Conservation (phyloP, 2,888 invertebrate species). For the Hydroisotoma schaefferi region DNA sequence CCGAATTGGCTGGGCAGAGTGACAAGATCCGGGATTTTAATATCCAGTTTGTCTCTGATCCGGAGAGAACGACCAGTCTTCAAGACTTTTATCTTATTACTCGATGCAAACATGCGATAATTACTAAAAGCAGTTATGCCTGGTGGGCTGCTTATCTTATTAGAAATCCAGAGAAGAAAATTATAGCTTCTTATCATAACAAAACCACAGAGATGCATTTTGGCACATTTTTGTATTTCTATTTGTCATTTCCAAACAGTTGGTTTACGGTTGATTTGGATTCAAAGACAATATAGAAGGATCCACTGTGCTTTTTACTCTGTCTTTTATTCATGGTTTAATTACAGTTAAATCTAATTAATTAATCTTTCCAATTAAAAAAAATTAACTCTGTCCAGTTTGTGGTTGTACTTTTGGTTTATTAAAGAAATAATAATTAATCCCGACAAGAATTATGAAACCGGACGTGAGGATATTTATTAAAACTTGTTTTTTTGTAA, state of each 20-base stretch:
- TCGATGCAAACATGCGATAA: constrained; percentile 20
- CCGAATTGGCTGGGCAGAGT: constrained; percentile 10
- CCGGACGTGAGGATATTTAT: too few relatives aligned
- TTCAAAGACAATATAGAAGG: too few relatives aligned
- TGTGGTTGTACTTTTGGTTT: too few relatives aligned
- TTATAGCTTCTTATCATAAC: constrained; percentile 18
- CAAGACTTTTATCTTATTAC: constrained; percentile 31
- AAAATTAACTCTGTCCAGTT: too few relatives aligned
- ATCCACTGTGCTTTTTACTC: too few relatives aligned
- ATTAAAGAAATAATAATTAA: too few relatives aligned
- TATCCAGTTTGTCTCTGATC: not conserved
- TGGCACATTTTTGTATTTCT: not conserved
- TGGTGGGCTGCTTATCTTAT: constrained; percentile 35
- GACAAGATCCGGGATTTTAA: not conserved
- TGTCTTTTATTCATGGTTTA: too few relatives aligned
- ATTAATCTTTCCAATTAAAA: too few relatives aligned
- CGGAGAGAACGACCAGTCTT: constrained; percentile 2
- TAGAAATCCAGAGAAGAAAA: constrained; percentile 15
- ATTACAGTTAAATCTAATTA: too few relatives aligned
- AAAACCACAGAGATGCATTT: not conserved
- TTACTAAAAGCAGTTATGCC: constrained; percentile 24
- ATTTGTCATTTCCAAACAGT: not conserved
- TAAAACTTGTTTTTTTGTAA: too few relatives aligned
- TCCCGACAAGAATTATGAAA: too few relatives aligned
- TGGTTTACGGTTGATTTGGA: not conserved